Evolutionary conservation across 2,113 vertebrate genomes (phyloP).

Genomic region (Periophthalmus modestus): DNA sequence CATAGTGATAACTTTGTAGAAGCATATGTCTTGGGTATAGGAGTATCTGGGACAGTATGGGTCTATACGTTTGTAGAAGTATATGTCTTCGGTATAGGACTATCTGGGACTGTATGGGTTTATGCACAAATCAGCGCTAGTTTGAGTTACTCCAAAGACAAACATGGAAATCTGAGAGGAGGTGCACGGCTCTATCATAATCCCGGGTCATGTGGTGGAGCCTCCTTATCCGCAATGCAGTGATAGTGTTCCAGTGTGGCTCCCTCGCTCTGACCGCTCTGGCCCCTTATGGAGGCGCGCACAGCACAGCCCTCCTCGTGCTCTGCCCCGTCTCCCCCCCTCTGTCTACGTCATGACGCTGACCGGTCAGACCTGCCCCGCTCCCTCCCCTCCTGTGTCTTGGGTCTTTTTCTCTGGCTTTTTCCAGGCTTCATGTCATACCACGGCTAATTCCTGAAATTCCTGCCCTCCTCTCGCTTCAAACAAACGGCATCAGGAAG

Average conservation of each 20-base stretch:
- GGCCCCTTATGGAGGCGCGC: slow-evolving; percentile 36
- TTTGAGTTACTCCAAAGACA: neutral
- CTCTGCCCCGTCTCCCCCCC: neutral
- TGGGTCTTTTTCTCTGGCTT: slow-evolving; percentile 70
- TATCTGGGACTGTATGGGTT: neutral
- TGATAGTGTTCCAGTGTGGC: neutral
- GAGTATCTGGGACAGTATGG: neutral
- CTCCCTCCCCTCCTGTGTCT: slow-evolving; percentile 50
- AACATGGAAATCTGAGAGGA: neutral
- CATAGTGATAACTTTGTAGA: too few species aligned
- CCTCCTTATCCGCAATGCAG: neutral
- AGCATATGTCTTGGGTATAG: too few species aligned
- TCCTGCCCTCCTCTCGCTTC: slow-evolving; percentile 77
- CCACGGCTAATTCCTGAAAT: slow-evolving; percentile 82
- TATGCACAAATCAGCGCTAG: neutral
- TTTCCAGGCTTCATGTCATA: slow-evolving; percentile 79
- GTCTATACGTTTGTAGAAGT: neutral
- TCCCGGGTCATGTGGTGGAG: slow-evolving; percentile 1
- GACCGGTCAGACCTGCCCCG: slow-evolving; percentile 62
- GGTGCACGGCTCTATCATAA: neutral
- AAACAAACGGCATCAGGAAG: slow-evolving; percentile 68
- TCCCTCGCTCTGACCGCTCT: neutral
- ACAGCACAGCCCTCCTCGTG: slow-evolving; percentile 19
- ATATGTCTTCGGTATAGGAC: too few species aligned
- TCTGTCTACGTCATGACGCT: slow-evolving; percentile 56